Percentiles rank a stretch among this genome's conserved stretches.
phyloP scores from a whole-genome alignment of 2,797 vertebrate genomes.

The Acipenser oxyrinchus region DNA sequence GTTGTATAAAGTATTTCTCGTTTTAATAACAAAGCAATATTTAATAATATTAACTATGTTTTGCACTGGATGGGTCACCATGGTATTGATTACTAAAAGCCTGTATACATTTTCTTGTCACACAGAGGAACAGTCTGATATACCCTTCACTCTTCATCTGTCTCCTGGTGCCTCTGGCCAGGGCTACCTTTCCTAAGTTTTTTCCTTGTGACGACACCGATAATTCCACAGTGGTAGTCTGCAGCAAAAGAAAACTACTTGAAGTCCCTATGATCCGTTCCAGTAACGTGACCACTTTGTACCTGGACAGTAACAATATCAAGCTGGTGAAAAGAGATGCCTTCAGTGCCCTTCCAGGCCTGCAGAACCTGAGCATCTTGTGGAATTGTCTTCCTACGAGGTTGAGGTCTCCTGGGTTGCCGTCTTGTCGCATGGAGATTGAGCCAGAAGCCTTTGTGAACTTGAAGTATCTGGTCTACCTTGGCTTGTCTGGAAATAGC shows the following conservation, averaged over 20 bases:
- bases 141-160: constrained; percentile 27
- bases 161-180: constrained; percentile 35
- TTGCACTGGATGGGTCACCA: too few species aligned
- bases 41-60: too few species aligned
- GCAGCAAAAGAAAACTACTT: constrained; percentile 46
- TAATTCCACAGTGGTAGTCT: constrained; percentile 47
- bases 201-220: constrained; percentile 65
- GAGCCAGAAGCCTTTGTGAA: constrained; percentile 48
- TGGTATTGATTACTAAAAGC: too few species aligned
- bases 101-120: too few species aligned
- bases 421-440: constrained; percentile 54
- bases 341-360: constrained; percentile 51
- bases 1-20: too few species aligned
- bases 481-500: constrained; percentile 66
- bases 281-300: constrained; percentile 40
- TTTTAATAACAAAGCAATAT: too few species aligned
- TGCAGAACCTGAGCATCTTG: constrained; percentile 53
- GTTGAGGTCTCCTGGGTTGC: constrained; percentile 33
- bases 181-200: constrained; percentile 48
- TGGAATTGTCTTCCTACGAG: constrained; percentile 57
- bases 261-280: constrained; percentile 48
- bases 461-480: constrained; percentile 43
- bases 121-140: too few species aligned
- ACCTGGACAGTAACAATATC: constrained; percentile 56
- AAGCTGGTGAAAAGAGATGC: constrained; percentile 30